Base-by-base conservation (phyloP, 2,888 invertebrate species). In the Celastrina argiolus region DNA sequence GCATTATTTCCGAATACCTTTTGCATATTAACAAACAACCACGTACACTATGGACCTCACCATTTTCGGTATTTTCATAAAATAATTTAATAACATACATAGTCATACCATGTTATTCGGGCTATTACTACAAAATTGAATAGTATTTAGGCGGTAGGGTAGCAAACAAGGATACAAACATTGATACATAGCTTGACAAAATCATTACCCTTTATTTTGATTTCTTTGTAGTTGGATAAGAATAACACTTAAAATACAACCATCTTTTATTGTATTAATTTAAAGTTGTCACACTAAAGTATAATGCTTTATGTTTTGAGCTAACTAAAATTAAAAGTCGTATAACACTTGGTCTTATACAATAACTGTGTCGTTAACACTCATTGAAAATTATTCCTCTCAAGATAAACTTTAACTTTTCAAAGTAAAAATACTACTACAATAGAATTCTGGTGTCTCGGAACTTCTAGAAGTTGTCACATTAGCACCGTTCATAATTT, bases 1-100 rank as follows among this genome's bases (percentile, higher is more conserved):
- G 39, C 36, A 22, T 61, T 61, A 36, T 61, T 61, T 39, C 61
- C 61, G 36, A 61, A 36, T 61, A 61, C 61, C 61, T 61, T 61
- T 61, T 36, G 36, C 36, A 61, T 61, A 61, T 61, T 26, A 61
- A 34, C 59, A 34, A 22, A 61, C 22, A 36, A 36, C 36, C 5
- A 39, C 39, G 1, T 7, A 16, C 10, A 61, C 18, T 39, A 12
- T 22, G 61, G 14, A 61, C 61, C 14, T 59, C 1, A 3, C 1
- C n/a, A n/a, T 39, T 16, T n/a, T n/a, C n/a, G n/a, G n/a, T n/a
- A n/a, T n/a, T n/a, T n/a, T n/a, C n/a, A n/a, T n/a, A n/a, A n/a
- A n/a, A n/a, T n/a, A n/a, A n/a, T n/a, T n/a, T n/a, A n/a, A n/a
- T n/a, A n/a, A n/a, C n/a, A n/a, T n/a, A n/a, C n/a, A n/a, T n/a